Evolutionary conservation across 30 jellyfish, hydroid and myxozoan genomes (phyloP).

Genomic region (Phacellophora camtschatica): DNA sequence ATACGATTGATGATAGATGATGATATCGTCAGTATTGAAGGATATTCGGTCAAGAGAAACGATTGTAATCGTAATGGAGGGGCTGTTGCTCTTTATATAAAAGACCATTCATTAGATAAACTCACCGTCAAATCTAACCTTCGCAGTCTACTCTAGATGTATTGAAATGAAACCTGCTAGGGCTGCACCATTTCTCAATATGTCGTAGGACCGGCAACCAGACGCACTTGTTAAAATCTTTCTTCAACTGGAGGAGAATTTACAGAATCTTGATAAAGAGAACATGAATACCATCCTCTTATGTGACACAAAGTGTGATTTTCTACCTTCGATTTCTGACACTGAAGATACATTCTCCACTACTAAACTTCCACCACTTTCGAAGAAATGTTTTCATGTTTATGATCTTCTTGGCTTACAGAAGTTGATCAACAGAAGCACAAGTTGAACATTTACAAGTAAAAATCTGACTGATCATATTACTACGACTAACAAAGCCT

Average conservation of each 20-base stretch:
- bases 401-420: not conserved
- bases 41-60: not conserved
- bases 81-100: not conserved
- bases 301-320: too few species aligned
- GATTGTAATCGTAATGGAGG: not conserved
- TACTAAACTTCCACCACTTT: not conserved
- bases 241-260: too few species aligned
- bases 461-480: not conserved
- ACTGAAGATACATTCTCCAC: not conserved
- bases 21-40: not conserved
- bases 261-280: too few species aligned
- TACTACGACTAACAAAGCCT: not conserved
- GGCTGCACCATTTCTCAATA: not conserved
- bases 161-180: not conserved
- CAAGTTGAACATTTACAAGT: too few species aligned
- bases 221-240: too few species aligned
- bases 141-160: not conserved
- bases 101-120: not conserved
- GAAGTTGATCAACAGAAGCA: not conserved
- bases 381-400: not conserved
- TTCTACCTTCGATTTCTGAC: not conserved
- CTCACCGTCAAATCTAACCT: not conserved
- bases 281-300: too few species aligned
- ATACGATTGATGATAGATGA: too few species aligned
- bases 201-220: not conserved